A percentile compares a stretch with the other conserved stretches of the same genome.
phyloP scores from a whole-genome alignment of 2,113 vertebrate genomes.

The Nycticryphes semicollaris region DNA sequence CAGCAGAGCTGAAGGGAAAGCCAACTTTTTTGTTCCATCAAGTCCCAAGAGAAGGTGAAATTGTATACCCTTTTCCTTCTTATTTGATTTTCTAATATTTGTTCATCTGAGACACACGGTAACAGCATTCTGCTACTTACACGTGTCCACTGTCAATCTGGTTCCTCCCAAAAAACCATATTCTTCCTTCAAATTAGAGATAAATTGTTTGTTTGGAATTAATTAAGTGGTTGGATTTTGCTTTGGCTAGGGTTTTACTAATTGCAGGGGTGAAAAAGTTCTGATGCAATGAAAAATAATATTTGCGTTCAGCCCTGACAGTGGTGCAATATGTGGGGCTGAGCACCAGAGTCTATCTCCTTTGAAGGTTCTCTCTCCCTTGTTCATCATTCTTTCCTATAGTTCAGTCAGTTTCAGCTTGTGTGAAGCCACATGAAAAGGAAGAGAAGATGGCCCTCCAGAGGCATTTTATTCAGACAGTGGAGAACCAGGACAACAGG shows the following conservation, averaged over 20 bases:
- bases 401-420: neutral
- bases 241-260: neutral
- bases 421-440: neutral
- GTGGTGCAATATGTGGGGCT: neutral
- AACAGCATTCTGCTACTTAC: neutral
- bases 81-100: neutral
- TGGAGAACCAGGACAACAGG: neutral
- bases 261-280: neutral
- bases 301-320: neutral
- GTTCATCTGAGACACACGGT: neutral
- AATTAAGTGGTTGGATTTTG: neutral
- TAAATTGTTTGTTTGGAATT: neutral
- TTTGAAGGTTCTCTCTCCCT: neutral
- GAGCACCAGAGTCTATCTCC: neutral
- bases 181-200: neutral
- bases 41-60: neutral
- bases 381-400: neutral
- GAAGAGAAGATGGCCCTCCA: accelerated
- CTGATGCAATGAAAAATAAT: neutral
- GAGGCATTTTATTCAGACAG: neutral
- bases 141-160: accelerated
- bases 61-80: neutral
- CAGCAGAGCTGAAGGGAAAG: neutral
- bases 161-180: neutral
- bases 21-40: neutral